Evolutionary conservation across 2,888 invertebrate species (phyloP).

Genomic region (Mechanitis mazaeus): DNA sequence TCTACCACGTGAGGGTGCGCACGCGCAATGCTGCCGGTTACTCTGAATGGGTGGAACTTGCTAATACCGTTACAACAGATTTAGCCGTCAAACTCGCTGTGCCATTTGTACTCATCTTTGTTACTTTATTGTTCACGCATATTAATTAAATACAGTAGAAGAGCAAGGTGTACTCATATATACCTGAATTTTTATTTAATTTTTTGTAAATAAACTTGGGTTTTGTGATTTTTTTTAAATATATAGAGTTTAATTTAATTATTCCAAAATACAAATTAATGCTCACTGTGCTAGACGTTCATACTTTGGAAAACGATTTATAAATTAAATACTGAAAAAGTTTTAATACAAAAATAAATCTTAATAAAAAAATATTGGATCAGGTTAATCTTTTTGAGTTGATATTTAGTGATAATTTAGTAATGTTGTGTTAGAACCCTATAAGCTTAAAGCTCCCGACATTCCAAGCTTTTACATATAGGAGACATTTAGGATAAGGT

Average conservation of each 20-base stretch:
- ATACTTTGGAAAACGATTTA: too few relatives aligned
- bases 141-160: constrained; percentile 9
- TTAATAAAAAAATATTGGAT: background rate
- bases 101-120: constrained; percentile 36
- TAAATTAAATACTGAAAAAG: background rate
- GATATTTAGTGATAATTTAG: background rate
- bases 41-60: constrained; percentile 54
- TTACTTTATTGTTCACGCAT: constrained; percentile 34
- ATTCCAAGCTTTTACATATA: constrained; percentile 47
- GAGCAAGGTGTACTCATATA: background rate
- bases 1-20: constrained; percentile 55
- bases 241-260: background rate
- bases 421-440: background rate
- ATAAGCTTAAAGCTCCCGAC: constrained; percentile 32
- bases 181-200: constrained; percentile 4
- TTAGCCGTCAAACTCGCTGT: constrained; percentile 32
- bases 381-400: background rate
- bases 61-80: constrained; percentile 40
- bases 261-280: background rate
- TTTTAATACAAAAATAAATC: background rate
- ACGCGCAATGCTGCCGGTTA: constrained; percentile 59
- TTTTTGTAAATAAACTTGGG: constrained; percentile 18
- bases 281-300: background rate
- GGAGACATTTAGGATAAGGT: constrained; percentile 38
- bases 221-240: constrained; percentile 11